These are phyloP conservation scores for Typhlichthys eigenmanni DNA, from an alignment of 2,797 vertebrate species.

Conservation along the genomic window DNA sequence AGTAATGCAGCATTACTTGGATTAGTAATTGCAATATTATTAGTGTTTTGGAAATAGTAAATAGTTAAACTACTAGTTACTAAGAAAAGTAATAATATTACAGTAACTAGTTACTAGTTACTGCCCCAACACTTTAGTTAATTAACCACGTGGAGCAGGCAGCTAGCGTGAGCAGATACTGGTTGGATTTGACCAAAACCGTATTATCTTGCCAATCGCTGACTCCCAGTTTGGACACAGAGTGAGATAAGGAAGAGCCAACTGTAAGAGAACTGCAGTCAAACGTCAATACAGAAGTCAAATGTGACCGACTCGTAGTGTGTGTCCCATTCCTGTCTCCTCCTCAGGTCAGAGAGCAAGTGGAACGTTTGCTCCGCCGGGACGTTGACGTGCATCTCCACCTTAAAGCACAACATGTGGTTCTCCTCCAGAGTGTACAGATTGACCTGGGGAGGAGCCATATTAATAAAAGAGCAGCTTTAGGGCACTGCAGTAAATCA, in stretches of 20 bases:
- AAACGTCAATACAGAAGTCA: neutral
- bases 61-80: no score
- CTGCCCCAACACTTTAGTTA: neutral
- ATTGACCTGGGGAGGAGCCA: slow-evolving; percentile 75
- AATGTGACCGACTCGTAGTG: slow-evolving; percentile 84
- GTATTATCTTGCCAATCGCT: no score
- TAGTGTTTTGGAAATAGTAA: no score
- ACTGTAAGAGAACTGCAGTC: slow-evolving; percentile 3
- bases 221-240: neutral
- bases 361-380: slow-evolving; percentile 82
- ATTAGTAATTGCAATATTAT: no score
- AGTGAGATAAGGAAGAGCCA: neutral
- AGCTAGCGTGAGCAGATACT: no score
- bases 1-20: no score
- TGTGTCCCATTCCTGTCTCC: slow-evolving; percentile 88
- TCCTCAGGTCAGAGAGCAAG: slow-evolving; percentile 87
- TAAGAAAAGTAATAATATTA: no score
- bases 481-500: neutral
- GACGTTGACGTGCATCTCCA: slow-evolving; percentile 83
- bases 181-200: no score
- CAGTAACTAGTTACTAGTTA: neutral
- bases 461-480: slow-evolving; percentile 16
- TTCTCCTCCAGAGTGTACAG: slow-evolving; percentile 93
- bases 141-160: no score
- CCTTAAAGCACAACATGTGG: slow-evolving; percentile 88